phyloP scores from a whole-genome alignment of 2,113 vertebrate genomes.

The Rhea americana region DNA sequence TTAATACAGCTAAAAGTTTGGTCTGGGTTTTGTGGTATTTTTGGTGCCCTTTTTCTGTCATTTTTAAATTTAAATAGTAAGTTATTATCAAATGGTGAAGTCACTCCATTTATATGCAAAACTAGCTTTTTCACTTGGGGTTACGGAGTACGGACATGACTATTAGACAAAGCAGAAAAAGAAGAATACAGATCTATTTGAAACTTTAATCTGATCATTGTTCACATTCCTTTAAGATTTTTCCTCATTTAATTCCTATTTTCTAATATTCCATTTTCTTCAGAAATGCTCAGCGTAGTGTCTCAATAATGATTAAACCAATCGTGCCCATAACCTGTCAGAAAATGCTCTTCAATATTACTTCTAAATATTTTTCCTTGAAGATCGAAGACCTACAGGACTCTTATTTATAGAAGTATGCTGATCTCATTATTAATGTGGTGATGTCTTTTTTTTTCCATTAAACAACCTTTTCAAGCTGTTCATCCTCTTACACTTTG shows the following conservation, averaged over 20 bases:
- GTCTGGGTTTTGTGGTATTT: background rate
- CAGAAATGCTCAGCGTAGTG: background rate
- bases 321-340: background rate
- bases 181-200: background rate
- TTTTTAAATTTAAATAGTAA: background rate
- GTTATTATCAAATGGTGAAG: background rate
- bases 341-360: fast-evolving
- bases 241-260: background rate
- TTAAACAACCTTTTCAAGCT: background rate
- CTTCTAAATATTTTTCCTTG: background rate
- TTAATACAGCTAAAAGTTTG: background rate
- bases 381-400: background rate
- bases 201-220: background rate
- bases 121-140: background rate
- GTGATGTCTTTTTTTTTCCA: background rate
- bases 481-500: background rate
- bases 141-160: background rate
- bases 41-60: background rate
- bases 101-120: conserved; percentile 3
- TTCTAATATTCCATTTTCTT: background rate
- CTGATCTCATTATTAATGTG: background rate
- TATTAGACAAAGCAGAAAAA: background rate
- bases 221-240: background rate
- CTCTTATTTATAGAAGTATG: background rate
- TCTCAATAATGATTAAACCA: background rate